Evolutionary conservation across 2,888 invertebrate species (phyloP).

Genomic region (Caprella mutica): DNA sequence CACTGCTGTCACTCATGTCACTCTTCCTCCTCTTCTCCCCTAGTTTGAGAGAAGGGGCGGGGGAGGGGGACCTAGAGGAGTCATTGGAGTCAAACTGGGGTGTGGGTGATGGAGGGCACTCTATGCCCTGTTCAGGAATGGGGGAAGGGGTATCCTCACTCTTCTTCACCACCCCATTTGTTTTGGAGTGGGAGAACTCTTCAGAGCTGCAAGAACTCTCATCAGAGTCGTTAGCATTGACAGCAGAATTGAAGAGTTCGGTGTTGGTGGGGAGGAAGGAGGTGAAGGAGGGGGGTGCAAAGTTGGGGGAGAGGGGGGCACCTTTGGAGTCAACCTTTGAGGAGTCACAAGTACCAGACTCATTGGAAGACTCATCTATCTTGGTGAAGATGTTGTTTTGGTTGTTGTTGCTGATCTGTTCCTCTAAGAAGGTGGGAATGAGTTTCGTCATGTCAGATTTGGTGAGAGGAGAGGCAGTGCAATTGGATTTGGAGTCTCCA

Average conservation of each 20-base stretch:
- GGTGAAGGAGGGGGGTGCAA: constrained; percentile 10
- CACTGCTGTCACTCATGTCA: constrained; percentile 7
- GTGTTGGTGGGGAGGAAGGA: background rate
- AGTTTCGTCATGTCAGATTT: no score
- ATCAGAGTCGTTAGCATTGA: background rate
- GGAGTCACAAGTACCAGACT: no score
- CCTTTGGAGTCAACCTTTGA: no score
- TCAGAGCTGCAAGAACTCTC: background rate
- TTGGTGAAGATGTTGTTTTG: no score
- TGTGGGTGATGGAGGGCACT: constrained; percentile 32
- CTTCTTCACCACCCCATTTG: background rate
- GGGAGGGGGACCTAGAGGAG: constrained; percentile 31
- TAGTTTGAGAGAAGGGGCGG: background rate
- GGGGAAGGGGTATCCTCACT: constrained; percentile 23
- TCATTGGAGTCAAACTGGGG: constrained; percentile 32
- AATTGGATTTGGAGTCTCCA: no score
- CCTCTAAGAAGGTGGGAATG: no score
- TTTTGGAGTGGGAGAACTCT: no score
- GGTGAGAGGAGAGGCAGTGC: no score
- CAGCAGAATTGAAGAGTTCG: background rate
- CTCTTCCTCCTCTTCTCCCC: constrained; percentile 13
- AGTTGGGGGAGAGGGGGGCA: background rate
- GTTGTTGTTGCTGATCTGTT: no score
- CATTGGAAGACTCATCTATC: no score
- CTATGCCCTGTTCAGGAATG: constrained; percentile 21